Base-by-base conservation (phyloP, 2,888 invertebrate genomes). In the Ptychoptera albimana region DNA sequence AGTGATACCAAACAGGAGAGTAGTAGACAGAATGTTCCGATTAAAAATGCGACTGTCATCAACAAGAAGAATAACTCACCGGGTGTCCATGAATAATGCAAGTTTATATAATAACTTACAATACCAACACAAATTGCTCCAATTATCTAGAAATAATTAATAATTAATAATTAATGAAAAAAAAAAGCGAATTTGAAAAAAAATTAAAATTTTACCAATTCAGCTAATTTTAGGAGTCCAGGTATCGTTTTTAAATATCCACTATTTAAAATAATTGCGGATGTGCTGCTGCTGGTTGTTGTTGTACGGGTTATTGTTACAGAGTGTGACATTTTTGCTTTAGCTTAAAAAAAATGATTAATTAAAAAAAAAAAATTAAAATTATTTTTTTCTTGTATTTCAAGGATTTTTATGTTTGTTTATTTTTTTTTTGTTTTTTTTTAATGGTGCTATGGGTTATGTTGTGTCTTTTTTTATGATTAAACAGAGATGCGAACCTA, bases 291-390 rank as follows among this genome's bases (percentile, higher is more conserved):
- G 9, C 82, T 79, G 48, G 84, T 84, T 43, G 86, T 87, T n/a
- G 83, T 84, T 30, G 83, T 85, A 57, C 85, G 72, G 29, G 87
- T 88, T 47, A 89, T 83, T 39, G 88, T 89, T 53, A 89, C 83
- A 32, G 84, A 73, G 67, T 89, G 88, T 50, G 88, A 88, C 89
- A 89, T 89, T 55, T n/a, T 65, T 76, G 51, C 29, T 23, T 23
- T 23, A 23, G 23, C 23, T 23, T n/a, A 32, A 23, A 23, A 3
- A 23, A 23, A 23, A 5, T 23, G 7, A 23, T 23, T 23, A 23
- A 23, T 23, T 23, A 23, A 23, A 5, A 5, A 23, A 23, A 5
- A 23, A 23, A 23, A 23, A 5, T 5, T 5, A 23, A 23, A 23
- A 3, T 23, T 23, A 5, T 23, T 5, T 23, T 23, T 23, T 23